Conservation (phyloP, 2,888 invertebrate species). For the Amiota minor region DNA sequence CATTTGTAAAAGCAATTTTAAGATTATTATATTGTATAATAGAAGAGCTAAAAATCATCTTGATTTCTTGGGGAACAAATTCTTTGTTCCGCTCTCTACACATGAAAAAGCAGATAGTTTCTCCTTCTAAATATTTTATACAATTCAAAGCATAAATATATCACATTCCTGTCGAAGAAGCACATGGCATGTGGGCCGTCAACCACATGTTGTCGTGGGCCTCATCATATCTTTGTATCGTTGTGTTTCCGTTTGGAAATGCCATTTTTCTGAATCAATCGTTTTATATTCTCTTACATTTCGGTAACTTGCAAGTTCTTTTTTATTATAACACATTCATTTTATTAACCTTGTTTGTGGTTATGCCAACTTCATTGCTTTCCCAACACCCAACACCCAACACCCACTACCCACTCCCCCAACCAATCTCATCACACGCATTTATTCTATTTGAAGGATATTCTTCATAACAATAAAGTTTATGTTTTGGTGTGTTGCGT, state of each 20-base stretch:
- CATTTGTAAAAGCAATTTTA: too few relatives aligned
- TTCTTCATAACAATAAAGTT: constrained; percentile 16
- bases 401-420: not conserved
- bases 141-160: too few relatives aligned
- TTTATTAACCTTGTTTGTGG: constrained; percentile 13
- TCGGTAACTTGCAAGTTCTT: constrained; percentile 1
- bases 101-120: too few relatives aligned
- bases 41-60: too few relatives aligned
- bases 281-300: not conserved
- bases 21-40: too few relatives aligned
- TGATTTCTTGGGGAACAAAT: too few relatives aligned
- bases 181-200: too few relatives aligned
- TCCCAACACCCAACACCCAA: not conserved
- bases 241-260: not conserved
- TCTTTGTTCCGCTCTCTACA: too few relatives aligned
- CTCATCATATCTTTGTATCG: too few relatives aligned
- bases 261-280: constrained; percentile 17
- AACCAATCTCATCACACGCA: not conserved
- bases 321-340: constrained; percentile 27
- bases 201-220: too few relatives aligned
- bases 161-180: too few relatives aligned
- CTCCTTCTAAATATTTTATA: too few relatives aligned
- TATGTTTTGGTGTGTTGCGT: not conserved
- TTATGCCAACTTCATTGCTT: not conserved
- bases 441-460: constrained; percentile 13